Conservation (phyloP, 2,113 vertebrate genomes). For the Tragelaphus scriptus region DNA sequence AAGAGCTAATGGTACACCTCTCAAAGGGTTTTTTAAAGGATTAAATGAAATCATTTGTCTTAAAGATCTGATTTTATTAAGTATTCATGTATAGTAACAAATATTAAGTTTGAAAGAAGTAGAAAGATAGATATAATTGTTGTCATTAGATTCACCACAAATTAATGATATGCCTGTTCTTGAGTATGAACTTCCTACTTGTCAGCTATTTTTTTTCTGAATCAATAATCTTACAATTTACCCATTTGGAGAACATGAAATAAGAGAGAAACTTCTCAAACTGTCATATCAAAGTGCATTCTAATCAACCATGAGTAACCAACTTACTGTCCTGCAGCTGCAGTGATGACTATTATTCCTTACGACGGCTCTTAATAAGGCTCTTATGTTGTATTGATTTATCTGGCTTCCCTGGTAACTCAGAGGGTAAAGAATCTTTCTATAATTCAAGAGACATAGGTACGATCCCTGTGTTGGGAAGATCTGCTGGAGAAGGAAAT, state of each 20-base stretch:
- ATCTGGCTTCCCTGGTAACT: background rate
- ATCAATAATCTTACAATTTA: background rate
- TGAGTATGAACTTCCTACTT: background rate
- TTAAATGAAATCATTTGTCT: background rate
- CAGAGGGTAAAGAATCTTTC: background rate
- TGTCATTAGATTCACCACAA: background rate
- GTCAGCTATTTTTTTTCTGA: background rate
- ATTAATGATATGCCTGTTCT: background rate
- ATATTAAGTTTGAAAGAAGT: background rate
- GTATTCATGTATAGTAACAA: background rate
- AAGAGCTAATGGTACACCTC: background rate
- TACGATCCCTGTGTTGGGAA: background rate
- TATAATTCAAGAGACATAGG: background rate
- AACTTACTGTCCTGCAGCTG: fast-evolving
- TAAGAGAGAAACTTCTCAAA: background rate
- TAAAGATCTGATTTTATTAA: background rate
- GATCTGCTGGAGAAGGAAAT: no score
- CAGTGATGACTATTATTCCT: background rate
- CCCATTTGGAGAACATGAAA: constrained; percentile 8
- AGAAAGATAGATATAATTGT: background rate
- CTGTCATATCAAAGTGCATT: background rate
- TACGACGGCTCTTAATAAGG: background rate
- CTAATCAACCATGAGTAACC: background rate
- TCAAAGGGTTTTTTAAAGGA: background rate
- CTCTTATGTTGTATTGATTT: background rate